Evolutionary conservation across 2,797 vertebrate genomes (phyloP).

Genomic region (Heteromormyrus szaboi): DNA sequence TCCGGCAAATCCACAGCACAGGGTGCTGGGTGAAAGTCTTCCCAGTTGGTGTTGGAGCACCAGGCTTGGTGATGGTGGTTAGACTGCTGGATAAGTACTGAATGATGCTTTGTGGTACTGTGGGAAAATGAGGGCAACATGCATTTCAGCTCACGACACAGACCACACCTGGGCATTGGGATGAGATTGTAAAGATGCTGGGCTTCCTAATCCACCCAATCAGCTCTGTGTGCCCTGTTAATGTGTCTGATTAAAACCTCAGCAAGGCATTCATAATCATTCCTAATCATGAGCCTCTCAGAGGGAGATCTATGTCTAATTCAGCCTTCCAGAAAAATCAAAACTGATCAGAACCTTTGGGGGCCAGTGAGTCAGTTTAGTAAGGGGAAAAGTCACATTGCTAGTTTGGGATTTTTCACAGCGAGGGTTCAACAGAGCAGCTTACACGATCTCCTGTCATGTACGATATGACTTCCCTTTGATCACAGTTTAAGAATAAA

Average conservation of each 20-base stretch:
- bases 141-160: neutral
- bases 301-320: neutral
- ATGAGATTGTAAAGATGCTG: neutral
- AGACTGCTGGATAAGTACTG: neutral
- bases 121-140: neutral
- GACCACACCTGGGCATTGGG: neutral
- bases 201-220: neutral
- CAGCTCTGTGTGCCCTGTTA: neutral
- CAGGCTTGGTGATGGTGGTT: neutral
- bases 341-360: constrained; percentile 4
- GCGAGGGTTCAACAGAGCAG: constrained; percentile 46
- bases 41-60: neutral
- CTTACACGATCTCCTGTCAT: constrained; percentile 32
- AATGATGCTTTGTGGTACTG: neutral
- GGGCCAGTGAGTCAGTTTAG: neutral
- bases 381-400: neutral
- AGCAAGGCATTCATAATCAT: neutral
- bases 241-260: neutral
- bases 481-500: constrained; percentile 53
- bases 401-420: constrained; percentile 7
- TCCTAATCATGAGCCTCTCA: neutral
- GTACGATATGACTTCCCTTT: constrained; percentile 59
- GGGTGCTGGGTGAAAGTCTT: neutral
- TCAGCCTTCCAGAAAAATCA: neutral
- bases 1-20: neutral